phyloP scores from a whole-genome alignment of 2,113 vertebrate genomes.

The Lutjanus erythropterus region DNA sequence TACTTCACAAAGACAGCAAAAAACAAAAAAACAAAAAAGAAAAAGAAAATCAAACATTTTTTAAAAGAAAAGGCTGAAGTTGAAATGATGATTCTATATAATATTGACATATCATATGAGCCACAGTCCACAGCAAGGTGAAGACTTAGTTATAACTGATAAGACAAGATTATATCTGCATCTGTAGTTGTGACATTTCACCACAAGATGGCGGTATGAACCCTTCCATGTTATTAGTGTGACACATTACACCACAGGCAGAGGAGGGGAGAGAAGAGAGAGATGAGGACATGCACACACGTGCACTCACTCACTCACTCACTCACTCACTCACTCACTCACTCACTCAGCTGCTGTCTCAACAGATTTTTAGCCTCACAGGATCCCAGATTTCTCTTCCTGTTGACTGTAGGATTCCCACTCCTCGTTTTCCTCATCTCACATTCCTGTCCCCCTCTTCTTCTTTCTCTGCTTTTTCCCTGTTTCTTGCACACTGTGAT shows the following conservation, averaged over 20 bases:
- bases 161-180: background rate
- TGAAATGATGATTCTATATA: too few relatives aligned
- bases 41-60: too few relatives aligned
- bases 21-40: too few relatives aligned
- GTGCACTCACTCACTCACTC: conserved; percentile 28
- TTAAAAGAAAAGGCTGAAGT: too few relatives aligned
- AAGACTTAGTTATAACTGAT: background rate
- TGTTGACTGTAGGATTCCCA: conserved; percentile 8
- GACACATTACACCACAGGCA: background rate
- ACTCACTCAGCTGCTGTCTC: conserved; percentile 44
- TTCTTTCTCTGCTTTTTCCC: background rate
- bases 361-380: conserved; percentile 41
- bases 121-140: background rate
- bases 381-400: conserved; percentile 26
- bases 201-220: conserved; percentile 66
- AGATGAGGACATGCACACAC: conserved; percentile 4
- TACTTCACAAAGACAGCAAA: too few relatives aligned
- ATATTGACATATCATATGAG: background rate
- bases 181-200: conserved; percentile 11
- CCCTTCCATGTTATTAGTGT: background rate
- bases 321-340: too few relatives aligned
- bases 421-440: background rate
- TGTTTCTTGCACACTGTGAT: background rate
- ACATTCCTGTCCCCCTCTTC: background rate
- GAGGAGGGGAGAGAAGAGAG: conserved; percentile 11